Conservation (phyloP, 2,113 vertebrate species). For the Cromileptes altivelis region DNA sequence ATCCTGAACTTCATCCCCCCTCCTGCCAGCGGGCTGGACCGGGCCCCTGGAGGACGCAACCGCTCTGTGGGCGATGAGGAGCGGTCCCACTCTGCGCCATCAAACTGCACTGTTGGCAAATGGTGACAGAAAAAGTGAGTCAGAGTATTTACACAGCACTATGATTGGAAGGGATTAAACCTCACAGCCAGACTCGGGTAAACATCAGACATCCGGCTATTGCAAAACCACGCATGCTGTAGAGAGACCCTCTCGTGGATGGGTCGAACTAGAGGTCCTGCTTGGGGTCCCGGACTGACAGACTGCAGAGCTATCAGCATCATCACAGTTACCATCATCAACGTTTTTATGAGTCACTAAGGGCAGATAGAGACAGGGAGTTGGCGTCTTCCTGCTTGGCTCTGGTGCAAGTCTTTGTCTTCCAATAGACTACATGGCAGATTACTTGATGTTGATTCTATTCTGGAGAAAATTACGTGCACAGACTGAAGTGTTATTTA, state of each 20-base stretch:
- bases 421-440: not conserved
- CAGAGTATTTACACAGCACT: slow-evolving; percentile 53
- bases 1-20: slow-evolving; percentile 91
- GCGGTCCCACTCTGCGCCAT: slow-evolving; percentile 89
- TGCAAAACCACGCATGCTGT: slow-evolving; percentile 21
- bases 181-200: slow-evolving; percentile 48
- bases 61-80: slow-evolving; percentile 89
- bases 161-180: slow-evolving; percentile 61
- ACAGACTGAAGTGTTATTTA: slow-evolving; percentile 36
- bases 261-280: not conserved
- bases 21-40: slow-evolving; percentile 87
- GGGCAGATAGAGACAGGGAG: slow-evolving; percentile 7
- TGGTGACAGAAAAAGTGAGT: slow-evolving; percentile 54
- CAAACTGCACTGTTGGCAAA: slow-evolving; percentile 90
- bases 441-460: slow-evolving; percentile 9
- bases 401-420: slow-evolving; percentile 11
- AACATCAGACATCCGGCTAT: slow-evolving; percentile 56
- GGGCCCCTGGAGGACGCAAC: slow-evolving; percentile 83
- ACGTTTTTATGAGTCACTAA: slow-evolving; percentile 30
- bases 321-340: slow-evolving; percentile 33
- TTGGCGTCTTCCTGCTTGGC: not conserved
- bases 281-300: slow-evolving; percentile 11
- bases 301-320: slow-evolving; percentile 41
- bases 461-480: slow-evolving; percentile 12
- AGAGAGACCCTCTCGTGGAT: slow-evolving; percentile 12